Base-by-base conservation (phyloP, 2,888 invertebrate genomes). In the Taenaris catops region DNA sequence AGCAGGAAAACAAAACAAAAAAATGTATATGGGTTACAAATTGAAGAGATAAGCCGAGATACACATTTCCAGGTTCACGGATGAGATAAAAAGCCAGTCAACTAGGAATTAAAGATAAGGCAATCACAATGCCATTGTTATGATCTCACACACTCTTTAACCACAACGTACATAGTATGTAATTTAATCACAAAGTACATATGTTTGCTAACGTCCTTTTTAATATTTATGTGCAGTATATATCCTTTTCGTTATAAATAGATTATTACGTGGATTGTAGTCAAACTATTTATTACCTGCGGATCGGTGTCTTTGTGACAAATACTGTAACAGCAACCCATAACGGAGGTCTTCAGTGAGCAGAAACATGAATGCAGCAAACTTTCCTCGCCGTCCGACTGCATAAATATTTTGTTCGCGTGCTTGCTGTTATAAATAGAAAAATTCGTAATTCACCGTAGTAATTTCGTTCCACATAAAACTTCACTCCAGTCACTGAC, bases 311-410 rank as follows among this genome's bases (percentile, higher is more conserved):
- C 92, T 71, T 92, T 91, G 59, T 91, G 91, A 66, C 92, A 92
- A 58, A 91, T 89, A 74, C 92, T 92, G 69, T 91, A 92, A 69
- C 92, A 93, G 71, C 91, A 91, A 55, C 91, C 91, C 91, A 91
- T 91, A 63, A 80, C 79, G 61, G 81, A 75, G 54, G 46, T 80
- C 62, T 74, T 84, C 45, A 84, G 53, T 39, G 80, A 79, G 53
- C 73, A 71, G 74, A 83, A 84, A 73, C 84, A 86, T 79, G 83
- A 83, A 76, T 80, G 81, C 73, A 83, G 58, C 57, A 71, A 51
- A 51, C 62, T 65, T 54, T 79, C 79, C 53, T 79, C 81, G 43
- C 74, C 74, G 66, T 74, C 71, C 43, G 83, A 69, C 81, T 84
- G 84, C 84, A 86, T 86, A 69, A 73, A 71, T 81, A 62, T 74